Conservation (phyloP, 1,140 invertebrate genomes). For the Pararge aegeria region DNA sequence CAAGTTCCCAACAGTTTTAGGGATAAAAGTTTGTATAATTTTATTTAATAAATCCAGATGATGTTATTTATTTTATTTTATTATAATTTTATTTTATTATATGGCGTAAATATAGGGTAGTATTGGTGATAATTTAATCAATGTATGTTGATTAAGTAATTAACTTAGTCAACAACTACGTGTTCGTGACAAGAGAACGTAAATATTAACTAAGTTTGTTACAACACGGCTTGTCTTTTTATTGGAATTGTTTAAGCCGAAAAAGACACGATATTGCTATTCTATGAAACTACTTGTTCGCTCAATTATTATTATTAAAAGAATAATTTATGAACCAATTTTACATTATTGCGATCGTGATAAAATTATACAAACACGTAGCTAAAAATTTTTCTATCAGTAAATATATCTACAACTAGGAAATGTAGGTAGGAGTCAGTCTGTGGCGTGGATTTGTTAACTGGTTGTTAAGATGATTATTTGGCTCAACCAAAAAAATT, state of each 20-base stretch:
- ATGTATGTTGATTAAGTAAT: constrained; percentile 44
- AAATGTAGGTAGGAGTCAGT: no score
- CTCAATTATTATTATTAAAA: background rate
- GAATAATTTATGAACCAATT: background rate
- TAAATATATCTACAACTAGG: no score
- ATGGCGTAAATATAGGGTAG: no score
- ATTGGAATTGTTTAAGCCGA: background rate
- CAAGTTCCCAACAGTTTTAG: background rate
- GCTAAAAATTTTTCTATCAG: no score
- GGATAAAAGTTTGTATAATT: no score
- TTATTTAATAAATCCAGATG: no score
- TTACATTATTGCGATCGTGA: background rate
- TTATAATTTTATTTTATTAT: no score
- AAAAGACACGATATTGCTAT: background rate
- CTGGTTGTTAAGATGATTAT: no score
- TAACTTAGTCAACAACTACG: constrained; percentile 37
- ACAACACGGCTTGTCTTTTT: constrained; percentile 10
- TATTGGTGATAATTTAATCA: constrained; percentile 35
- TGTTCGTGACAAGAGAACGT: constrained; percentile 38
- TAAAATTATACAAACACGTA: no score
- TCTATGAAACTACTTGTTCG: background rate
- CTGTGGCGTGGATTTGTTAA: no score
- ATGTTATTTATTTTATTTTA: no score
- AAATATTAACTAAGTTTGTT: constrained; percentile 26
- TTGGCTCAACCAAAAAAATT: no score